A percentile compares a stretch with the other conserved stretches of the same genome.
phyloP scores from a whole-genome alignment of 2,113 vertebrate genomes.

The Chionis minor region DNA sequence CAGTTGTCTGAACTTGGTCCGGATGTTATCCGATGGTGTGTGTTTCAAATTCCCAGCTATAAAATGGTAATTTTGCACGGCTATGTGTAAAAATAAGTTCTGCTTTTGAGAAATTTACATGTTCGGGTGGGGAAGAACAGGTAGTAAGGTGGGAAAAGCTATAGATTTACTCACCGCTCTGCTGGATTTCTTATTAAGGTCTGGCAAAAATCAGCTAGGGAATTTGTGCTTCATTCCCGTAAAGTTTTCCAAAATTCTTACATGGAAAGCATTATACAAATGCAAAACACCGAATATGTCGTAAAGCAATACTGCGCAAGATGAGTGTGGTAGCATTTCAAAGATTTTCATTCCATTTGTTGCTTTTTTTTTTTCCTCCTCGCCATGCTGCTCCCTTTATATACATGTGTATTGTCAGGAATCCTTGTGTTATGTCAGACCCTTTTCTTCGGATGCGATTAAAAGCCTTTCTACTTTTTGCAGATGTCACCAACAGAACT shows the following conservation, averaged over 20 bases:
- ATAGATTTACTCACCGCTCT: neutral
- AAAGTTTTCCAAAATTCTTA: neutral
- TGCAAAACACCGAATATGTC: neutral
- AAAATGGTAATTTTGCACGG: neutral
- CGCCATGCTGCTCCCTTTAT: neutral
- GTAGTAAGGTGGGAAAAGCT: neutral
- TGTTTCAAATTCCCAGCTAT: neutral
- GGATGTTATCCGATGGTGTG: neutral
- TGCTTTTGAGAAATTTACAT: neutral
- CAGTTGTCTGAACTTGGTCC: neutral
- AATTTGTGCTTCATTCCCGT: neutral
- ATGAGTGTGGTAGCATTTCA: neutral
- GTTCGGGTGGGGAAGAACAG: neutral
- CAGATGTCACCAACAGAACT: neutral
- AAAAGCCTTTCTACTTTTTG: neutral
- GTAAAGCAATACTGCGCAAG: neutral
- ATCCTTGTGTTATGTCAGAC: neutral
- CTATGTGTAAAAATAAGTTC: neutral
- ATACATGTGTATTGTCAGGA: neutral
- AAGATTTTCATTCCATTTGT: neutral
- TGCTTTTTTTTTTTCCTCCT: neutral
- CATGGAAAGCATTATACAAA: neutral
- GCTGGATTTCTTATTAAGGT: neutral
- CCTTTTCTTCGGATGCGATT: neutral
- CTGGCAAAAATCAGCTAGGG: neutral